Percentiles rank a stretch among this genome's conserved stretches.
phyloP scores from a whole-genome alignment of 2,888 invertebrate genomes.

The Anorthoa munda region DNA sequence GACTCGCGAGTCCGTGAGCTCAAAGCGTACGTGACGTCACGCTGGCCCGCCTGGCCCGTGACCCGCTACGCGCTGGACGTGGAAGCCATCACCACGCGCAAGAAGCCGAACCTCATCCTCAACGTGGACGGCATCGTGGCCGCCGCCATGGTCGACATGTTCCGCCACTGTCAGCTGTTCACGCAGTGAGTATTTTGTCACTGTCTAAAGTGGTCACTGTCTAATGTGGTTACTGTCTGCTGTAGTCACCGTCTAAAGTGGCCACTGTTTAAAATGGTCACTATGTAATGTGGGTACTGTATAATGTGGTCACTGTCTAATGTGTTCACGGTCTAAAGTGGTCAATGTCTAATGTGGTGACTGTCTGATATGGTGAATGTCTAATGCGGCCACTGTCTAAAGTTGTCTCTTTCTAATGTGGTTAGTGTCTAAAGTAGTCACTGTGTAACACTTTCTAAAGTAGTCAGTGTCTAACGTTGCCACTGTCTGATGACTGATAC shows the following conservation, averaged over 20 bases:
- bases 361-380: accelerated
- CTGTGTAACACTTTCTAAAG: too few relatives aligned
- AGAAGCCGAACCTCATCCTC: conserved; percentile 99
- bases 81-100: conserved; percentile 99
- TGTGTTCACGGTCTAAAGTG: background rate
- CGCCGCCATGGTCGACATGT: conserved; percentile 98
- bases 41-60: conserved; percentile 98
- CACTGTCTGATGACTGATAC: too few relatives aligned
- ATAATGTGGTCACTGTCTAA: background rate
- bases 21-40: conserved; percentile 98
- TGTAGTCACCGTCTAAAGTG: too few relatives aligned
- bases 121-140: conserved; percentile 99
- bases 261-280: too few relatives aligned
- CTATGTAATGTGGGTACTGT: background rate
- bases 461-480: background rate
- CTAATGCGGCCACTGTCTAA: background rate
- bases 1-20: conserved; percentile 99
- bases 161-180: conserved; percentile 98
- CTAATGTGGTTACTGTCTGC: background rate
- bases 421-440: background rate
- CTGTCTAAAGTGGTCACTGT: background rate
- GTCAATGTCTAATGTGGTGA: too few relatives aligned
- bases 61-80: conserved; percentile 99
- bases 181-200: conserved; percentile 92
- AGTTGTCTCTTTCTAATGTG: too few relatives aligned